Conservation (phyloP, 2,888 invertebrate genomes). For the Orthonevra nobilis region DNA sequence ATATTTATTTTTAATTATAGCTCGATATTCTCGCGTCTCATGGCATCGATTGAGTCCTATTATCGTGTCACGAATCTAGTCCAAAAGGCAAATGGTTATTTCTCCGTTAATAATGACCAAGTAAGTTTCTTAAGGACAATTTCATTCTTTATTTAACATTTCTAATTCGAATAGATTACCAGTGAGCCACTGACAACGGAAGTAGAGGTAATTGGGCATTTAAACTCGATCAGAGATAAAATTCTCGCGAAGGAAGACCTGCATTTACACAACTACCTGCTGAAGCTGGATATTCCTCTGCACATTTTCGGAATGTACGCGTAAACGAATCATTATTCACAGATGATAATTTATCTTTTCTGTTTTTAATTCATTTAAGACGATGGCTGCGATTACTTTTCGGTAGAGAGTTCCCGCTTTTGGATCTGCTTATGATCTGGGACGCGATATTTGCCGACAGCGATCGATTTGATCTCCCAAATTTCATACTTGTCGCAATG, state of each 20-base stretch:
- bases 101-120: constrained; percentile 76
- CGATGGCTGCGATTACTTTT: constrained; percentile 92
- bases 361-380: constrained; percentile 81
- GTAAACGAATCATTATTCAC: too few relatives aligned
- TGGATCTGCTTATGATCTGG: constrained; percentile 89
- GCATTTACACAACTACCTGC: constrained; percentile 84
- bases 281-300: constrained; percentile 88
- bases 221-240: constrained; percentile 84
- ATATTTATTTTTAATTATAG: too few relatives aligned
- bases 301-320: constrained; percentile 91
- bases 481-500: constrained; percentile 89
- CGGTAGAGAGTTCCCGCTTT: constrained; percentile 90
- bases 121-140: too few relatives aligned
- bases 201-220: constrained; percentile 83
- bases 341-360: too few relatives aligned
- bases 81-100: constrained; percentile 81
- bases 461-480: constrained; percentile 81
- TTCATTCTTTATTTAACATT: too few relatives aligned
- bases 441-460: constrained; percentile 90
- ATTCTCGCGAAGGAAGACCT: constrained; percentile 84
- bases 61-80: constrained; percentile 83
- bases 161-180: too few relatives aligned
- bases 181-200: constrained; percentile 75
- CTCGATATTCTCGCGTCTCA: constrained; percentile 84
- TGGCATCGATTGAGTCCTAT: constrained; percentile 84